Percentiles rank a stretch among this genome's conserved stretches.
Conservation (phyloP, 2,113 vertebrate genomes). For the Gorilla gorilla region DNA sequence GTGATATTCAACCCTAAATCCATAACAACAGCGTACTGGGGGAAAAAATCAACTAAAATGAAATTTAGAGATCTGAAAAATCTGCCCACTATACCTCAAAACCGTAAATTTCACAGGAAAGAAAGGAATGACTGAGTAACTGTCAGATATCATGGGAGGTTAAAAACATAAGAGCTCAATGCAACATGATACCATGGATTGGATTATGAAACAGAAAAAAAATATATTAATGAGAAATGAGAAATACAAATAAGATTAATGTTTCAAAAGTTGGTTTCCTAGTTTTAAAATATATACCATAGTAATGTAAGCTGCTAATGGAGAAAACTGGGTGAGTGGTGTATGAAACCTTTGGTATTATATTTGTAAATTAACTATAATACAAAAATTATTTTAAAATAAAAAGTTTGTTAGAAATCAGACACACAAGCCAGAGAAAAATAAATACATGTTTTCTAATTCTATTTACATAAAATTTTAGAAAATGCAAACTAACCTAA, state of each 20-base stretch:
- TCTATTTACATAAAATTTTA: background rate
- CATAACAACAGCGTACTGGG: background rate
- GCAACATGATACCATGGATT: background rate
- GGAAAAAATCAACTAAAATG: background rate
- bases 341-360: background rate
- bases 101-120: background rate
- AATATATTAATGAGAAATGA: background rate
- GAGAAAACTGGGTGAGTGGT: background rate
- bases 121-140: background rate
- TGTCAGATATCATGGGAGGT: background rate
- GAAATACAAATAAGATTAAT: background rate
- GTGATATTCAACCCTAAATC: background rate
- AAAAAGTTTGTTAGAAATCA: background rate
- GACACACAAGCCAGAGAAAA: background rate
- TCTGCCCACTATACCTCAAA: background rate
- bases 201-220: background rate
- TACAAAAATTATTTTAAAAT: background rate
- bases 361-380: background rate
- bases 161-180: background rate
- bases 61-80: background rate
- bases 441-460: background rate
- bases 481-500: background rate
- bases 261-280: background rate
- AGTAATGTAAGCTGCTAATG: background rate
- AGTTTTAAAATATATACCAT: background rate